phyloP scores from a whole-genome alignment of 2,888 invertebrate species.

The Trissonchulus latispiculum region DNA sequence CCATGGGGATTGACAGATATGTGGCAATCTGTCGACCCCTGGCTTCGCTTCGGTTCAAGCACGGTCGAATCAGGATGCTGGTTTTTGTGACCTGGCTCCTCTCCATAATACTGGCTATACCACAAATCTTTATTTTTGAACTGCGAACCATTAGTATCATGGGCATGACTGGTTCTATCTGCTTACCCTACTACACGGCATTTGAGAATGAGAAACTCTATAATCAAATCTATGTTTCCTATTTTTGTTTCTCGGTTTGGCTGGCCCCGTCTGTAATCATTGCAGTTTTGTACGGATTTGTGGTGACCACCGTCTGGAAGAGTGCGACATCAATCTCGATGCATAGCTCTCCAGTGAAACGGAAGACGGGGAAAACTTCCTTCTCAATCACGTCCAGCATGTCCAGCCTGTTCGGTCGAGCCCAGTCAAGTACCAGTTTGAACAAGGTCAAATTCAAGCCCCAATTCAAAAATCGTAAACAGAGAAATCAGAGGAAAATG shows the following conservation, averaged over 20 bases:
- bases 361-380: neutral
- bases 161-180: neutral
- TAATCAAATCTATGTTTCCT: slow-evolving; percentile 26
- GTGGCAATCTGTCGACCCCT: slow-evolving; percentile 54
- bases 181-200: neutral
- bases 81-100: slow-evolving; percentile 47
- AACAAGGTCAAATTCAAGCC: too few relatives aligned
- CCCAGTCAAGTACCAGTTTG: neutral
- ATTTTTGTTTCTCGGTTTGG: slow-evolving; percentile 47
- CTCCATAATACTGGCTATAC: slow-evolving; percentile 46
- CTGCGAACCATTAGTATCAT: neutral
- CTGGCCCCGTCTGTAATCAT: slow-evolving; percentile 48
- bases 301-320: neutral
- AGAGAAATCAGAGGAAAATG: neutral
- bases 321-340: neutral
- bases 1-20: slow-evolving; percentile 39
- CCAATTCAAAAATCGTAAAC: neutral
- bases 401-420: neutral
- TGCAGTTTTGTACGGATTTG: slow-evolving; percentile 29
- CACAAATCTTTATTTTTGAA: slow-evolving; percentile 48
- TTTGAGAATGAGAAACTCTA: neutral
- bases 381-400: neutral
- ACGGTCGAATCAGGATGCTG: slow-evolving; percentile 44
- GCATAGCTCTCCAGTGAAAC: neutral
- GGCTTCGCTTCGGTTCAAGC: slow-evolving; percentile 52